Percentiles rank a stretch among this genome's conserved stretches.
Evolutionary conservation across 2,113 vertebrate species (phyloP).

Genomic region (Naja naja): DNA sequence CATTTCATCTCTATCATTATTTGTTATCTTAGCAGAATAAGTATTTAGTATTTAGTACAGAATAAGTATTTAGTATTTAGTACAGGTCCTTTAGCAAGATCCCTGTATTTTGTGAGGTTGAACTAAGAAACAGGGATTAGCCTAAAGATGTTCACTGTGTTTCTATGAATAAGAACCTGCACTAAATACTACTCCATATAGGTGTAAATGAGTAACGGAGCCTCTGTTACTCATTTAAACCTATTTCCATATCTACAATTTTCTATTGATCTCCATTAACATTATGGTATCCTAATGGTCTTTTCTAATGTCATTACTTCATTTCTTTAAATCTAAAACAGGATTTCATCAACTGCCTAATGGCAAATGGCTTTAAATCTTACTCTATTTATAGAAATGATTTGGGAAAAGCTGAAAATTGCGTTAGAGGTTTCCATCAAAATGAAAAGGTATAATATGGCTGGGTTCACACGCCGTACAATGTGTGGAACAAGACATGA

Average conservation of each 20-base stretch:
- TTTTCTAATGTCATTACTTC: not conserved
- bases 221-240: not conserved
- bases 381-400: not conserved
- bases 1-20: not conserved
- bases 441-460: not conserved
- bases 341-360: not conserved
- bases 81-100: too few relatives aligned
- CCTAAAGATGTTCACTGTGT: not conserved
- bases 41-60: too few relatives aligned
- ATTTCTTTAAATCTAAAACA: not conserved
- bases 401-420: not conserved
- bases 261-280: not conserved
- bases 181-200: not conserved
- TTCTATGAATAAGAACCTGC: not conserved
- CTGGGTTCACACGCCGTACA: not conserved
- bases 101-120: not conserved
- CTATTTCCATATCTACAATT: not conserved
- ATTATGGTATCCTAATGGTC: not conserved
- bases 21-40: not conserved
- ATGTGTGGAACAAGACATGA: not conserved
- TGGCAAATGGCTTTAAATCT: not conserved
- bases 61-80: too few relatives aligned
- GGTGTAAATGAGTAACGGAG: too few relatives aligned
- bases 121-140: not conserved
- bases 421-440: not conserved